Evolutionary conservation across 1,140 invertebrate species (phyloP).

Genomic region (Pararge aegeria): DNA sequence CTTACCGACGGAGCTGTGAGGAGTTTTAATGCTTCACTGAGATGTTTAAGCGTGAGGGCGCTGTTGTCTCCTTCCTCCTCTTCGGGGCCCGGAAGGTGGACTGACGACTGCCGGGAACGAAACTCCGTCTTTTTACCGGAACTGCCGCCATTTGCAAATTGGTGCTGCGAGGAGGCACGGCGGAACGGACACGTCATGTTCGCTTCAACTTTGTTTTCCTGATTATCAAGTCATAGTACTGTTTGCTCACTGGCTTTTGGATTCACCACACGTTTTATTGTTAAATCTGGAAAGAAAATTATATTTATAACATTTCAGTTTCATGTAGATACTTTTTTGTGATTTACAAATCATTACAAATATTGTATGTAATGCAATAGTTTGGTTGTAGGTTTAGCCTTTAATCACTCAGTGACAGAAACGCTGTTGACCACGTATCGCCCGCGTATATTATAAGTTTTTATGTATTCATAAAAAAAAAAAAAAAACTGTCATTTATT

Average conservation of each 20-base stretch:
- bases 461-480: too few relatives aligned
- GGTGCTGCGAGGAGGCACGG: slow-evolving; percentile 72
- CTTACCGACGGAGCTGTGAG: slow-evolving; percentile 81
- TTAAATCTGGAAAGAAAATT: slow-evolving; percentile 17
- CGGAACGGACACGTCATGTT: slow-evolving; percentile 76
- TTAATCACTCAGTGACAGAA: too few relatives aligned
- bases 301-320: too few relatives aligned
- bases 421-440: too few relatives aligned
- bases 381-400: too few relatives aligned
- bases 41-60: slow-evolving; percentile 76
- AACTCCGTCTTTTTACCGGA: slow-evolving; percentile 61
- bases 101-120: slow-evolving; percentile 69
- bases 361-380: too few relatives aligned
- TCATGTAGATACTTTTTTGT: too few relatives aligned
- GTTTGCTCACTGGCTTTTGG: slow-evolving; percentile 3
- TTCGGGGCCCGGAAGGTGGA: slow-evolving; percentile 67
- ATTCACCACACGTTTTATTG: background rate
- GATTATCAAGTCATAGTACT: slow-evolving; percentile 30
- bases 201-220: slow-evolving; percentile 8
- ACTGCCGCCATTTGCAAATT: slow-evolving; percentile 70
- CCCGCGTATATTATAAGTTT: too few relatives aligned
- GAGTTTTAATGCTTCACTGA: slow-evolving; percentile 81
- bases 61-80: slow-evolving; percentile 67
- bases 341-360: too few relatives aligned
- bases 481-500: too few relatives aligned